These are phyloP conservation scores for Dryas iulia DNA, from an alignment of 1,140 invertebrate genomes.

Conservation along the genomic window DNA sequence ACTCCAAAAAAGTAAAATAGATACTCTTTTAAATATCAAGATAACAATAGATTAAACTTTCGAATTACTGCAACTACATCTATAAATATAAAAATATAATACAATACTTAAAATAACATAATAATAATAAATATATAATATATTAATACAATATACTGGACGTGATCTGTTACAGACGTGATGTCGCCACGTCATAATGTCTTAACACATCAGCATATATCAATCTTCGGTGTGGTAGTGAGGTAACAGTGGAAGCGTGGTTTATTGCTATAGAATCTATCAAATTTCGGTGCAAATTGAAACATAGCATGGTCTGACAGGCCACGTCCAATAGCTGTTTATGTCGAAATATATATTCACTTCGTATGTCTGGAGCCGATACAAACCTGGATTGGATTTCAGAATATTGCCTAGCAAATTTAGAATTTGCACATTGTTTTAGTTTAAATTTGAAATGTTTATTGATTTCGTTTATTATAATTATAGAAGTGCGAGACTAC, in stretches of 20 bases:
- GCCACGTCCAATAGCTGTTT: background rate
- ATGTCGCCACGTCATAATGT: background rate
- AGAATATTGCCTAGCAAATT: background rate
- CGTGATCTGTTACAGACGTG: background rate
- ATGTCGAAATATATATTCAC: background rate
- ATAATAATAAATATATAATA: background rate
- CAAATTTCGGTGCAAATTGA: slow-evolving; percentile 1
- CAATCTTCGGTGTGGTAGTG: background rate
- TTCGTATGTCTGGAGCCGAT: background rate
- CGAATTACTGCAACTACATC: background rate
- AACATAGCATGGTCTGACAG: background rate
- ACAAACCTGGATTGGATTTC: background rate
- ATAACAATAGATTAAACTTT: background rate
- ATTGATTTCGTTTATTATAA: background rate
- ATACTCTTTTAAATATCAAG: background rate
- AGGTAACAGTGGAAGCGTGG: background rate
- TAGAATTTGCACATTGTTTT: background rate
- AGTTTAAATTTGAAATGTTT: background rate
- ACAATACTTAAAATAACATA: background rate
- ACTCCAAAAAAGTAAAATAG: no score
- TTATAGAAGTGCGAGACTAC: background rate
- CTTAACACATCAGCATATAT: background rate
- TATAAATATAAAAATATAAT: background rate
- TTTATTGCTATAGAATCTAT: background rate
- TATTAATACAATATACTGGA: background rate